These are phyloP conservation scores for Sthenelais limicola DNA, from an alignment of 2,888 invertebrate genomes.

Conservation along the genomic window DNA sequence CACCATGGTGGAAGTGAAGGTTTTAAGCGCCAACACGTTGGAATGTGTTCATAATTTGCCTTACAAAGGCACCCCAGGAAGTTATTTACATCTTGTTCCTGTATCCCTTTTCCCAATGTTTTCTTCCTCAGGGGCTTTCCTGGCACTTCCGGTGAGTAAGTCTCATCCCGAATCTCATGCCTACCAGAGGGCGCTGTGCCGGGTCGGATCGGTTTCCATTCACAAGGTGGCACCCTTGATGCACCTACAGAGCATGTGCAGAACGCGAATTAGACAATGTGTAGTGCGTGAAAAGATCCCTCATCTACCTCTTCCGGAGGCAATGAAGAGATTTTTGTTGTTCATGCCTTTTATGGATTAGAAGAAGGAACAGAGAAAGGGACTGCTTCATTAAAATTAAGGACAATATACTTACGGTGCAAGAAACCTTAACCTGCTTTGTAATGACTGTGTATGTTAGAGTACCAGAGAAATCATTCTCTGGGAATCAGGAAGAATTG, in stretches of 20 bases:
- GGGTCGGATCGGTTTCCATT: slow-evolving; percentile 14
- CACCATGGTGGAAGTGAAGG: neutral
- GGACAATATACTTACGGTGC: no score
- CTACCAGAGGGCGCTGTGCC: neutral
- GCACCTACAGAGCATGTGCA: slow-evolving; percentile 33
- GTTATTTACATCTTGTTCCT: slow-evolving; percentile 14
- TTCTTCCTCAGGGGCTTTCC: slow-evolving; percentile 9
- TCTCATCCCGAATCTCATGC: neutral
- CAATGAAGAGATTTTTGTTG: slow-evolving; percentile 29
- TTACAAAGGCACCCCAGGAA: neutral
- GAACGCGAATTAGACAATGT: slow-evolving; percentile 16
- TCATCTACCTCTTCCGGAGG: slow-evolving; percentile 25
- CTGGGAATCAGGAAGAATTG: no score
- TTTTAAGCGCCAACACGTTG: slow-evolving; percentile 14
- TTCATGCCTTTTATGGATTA: slow-evolving; percentile 32
- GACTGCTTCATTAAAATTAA: no score
- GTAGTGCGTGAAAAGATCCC: slow-evolving; percentile 5
- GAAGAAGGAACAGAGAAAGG: no score
- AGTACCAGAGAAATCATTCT: no score
- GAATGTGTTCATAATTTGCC: slow-evolving; percentile 15
- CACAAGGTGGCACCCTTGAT: slow-evolving; percentile 38
- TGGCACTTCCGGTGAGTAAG: slow-evolving; percentile 25
- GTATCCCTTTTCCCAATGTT: slow-evolving; percentile 38
- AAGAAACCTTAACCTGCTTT: no score
- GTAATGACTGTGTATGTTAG: no score